phyloP scores from a whole-genome alignment of 2,888 invertebrate genomes.

The Thera britannica region DNA sequence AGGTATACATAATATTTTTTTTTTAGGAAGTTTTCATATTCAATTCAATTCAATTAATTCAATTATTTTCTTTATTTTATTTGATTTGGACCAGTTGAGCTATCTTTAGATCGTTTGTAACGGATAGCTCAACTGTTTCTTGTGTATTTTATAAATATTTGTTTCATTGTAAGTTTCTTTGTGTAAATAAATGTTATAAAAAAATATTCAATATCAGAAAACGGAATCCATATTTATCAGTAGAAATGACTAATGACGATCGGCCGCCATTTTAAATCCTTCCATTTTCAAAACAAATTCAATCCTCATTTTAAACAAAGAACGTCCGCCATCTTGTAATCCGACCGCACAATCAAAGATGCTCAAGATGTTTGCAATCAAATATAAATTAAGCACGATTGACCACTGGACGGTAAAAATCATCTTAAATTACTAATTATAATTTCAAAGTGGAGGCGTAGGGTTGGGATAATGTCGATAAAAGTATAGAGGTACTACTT shows the following conservation, averaged over 20 bases:
- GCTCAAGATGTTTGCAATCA: constrained; percentile 27
- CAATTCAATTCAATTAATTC: no score
- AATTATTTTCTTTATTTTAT: no score
- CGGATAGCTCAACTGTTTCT: no score
- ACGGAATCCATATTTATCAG: no score
- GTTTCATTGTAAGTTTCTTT: no score
- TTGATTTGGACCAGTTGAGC: no score
- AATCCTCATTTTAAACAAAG: constrained; percentile 6
- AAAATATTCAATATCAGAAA: no score
- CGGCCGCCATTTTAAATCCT: neutral
- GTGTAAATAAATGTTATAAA: no score
- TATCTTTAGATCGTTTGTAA: no score
- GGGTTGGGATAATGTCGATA: constrained; percentile 20
- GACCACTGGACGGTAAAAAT: constrained; percentile 12
- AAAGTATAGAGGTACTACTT: neutral
- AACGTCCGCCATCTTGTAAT: constrained; percentile 20
- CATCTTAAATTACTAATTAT: constrained; percentile 8
- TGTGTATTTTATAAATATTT: no score
- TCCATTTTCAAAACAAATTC: constrained; percentile 2
- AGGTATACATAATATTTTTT: no score
- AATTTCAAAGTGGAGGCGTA: constrained; percentile 2
- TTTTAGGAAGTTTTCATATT: no score
- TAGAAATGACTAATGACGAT: neutral
- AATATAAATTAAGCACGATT: constrained; percentile 21
- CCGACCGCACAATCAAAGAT: constrained; percentile 12